Base-by-base conservation (phyloP, 2,888 invertebrate genomes). In the Folsomia manolachei region DNA sequence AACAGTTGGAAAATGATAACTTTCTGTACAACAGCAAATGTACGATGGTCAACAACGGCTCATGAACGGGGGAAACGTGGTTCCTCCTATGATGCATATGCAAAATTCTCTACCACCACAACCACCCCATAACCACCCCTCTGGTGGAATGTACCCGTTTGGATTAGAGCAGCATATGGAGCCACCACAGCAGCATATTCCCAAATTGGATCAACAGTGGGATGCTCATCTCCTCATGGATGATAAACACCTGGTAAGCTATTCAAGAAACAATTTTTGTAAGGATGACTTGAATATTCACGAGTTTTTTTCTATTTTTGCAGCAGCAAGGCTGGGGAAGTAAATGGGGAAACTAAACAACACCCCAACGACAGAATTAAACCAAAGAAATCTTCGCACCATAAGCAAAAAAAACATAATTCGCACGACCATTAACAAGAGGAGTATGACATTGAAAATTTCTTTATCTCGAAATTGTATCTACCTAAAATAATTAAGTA, bases 151-250 rank as follows among this genome's bases (percentile, higher is more conserved):
- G 64, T 80, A 77, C 69, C 79, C 79, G 19, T 75, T 74, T 63
- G 73, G 75, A 18, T 69, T 78, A 27, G 74, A 78, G 27, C 79
- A 78, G 26, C 53, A 75, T 62, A 73, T 78, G 2, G 75, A 77
- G 27, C 70, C 62, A 11, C 75, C 73, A 39, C 63, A 68, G 27
- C 75, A 74, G 56, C 51, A 64, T 24, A 61, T 78, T 11, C 76
- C 77, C 0, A 80, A 80, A 70, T 69, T 79, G 63, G 80, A 79
- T 63, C 79, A 75, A 24, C 75, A 75, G 24, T 78, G 79, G 75
- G 78, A 78, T 64, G 60, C 70, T 68, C 75, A 74, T 63, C 69
- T 75, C 27, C 63, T 75, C 27, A 74, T 77, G 74, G 77, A 77
- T 71, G 77, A 77, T 51, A 77, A 77, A 62, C 67, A 73, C 21